These are phyloP conservation scores for Catamblyrhynchus diadema DNA, from an alignment of 2,797 vertebrate species.

Conservation along the genomic window DNA sequence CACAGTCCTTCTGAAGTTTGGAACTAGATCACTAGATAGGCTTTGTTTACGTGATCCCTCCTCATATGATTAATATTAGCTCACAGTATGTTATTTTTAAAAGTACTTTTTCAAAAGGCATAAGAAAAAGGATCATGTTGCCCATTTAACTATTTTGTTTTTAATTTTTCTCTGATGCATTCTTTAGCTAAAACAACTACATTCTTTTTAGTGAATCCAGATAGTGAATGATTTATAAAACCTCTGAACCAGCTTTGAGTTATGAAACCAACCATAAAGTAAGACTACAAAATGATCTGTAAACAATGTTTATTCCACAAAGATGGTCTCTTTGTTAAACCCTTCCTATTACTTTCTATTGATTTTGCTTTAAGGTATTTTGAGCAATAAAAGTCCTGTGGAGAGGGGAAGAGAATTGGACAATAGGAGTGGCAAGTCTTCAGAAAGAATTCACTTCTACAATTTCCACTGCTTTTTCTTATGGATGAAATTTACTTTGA, in stretches of 20 bases:
- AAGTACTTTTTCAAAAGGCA: slow-evolving; percentile 13
- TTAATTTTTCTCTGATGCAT: slow-evolving; percentile 58
- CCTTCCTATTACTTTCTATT: background rate
- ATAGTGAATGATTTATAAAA: slow-evolving; percentile 66
- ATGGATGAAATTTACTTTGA: background rate
- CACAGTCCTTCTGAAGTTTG: slow-evolving; percentile 46
- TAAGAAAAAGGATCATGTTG: slow-evolving; percentile 14
- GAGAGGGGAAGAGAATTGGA: background rate
- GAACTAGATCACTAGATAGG: slow-evolving; percentile 35
- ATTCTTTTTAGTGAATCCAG: slow-evolving; percentile 61
- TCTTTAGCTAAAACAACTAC: slow-evolving; percentile 44
- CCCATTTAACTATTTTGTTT: slow-evolving; percentile 52
- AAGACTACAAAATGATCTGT: background rate
- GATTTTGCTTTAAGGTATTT: slow-evolving; percentile 17
- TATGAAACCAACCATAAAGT: slow-evolving; percentile 67
- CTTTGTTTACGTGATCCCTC: slow-evolving; percentile 44
- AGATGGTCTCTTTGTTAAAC: background rate
- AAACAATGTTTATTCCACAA: slow-evolving; percentile 2
- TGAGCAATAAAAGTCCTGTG: background rate
- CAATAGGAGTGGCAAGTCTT: background rate
- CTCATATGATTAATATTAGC: slow-evolving; percentile 51
- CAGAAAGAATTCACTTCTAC: background rate
- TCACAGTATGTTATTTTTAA: slow-evolving; percentile 36
- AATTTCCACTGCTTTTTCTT: background rate
- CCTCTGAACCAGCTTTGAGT: slow-evolving; percentile 31